Conservation (phyloP, 2,113 vertebrate species). For the Aldabrachelys gigantea region DNA sequence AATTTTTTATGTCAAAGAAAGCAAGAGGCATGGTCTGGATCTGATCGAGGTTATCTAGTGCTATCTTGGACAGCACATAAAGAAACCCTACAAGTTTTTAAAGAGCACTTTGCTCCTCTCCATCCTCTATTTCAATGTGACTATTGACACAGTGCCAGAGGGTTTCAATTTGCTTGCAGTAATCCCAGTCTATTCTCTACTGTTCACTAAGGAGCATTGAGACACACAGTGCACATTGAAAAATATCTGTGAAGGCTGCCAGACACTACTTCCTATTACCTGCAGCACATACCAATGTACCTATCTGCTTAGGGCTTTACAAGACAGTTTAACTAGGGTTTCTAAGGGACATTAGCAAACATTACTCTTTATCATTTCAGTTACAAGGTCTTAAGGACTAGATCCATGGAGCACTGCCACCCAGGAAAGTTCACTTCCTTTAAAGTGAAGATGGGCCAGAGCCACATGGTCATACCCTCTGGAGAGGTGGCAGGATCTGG, state of each 20-base stretch:
- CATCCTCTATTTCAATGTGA: background rate
- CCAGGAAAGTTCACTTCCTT: constrained; percentile 47
- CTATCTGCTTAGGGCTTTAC: background rate
- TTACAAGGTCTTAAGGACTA: constrained; percentile 13
- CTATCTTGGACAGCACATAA: background rate
- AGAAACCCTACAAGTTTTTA: background rate
- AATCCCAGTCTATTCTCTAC: background rate
- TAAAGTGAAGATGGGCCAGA: background rate
- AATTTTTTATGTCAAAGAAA: constrained; percentile 5
- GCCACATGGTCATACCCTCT: background rate
- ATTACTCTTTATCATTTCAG: constrained; percentile 43
- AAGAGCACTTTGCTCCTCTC: rapidly evolving
- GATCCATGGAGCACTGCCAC: background rate
- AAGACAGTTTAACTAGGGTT: constrained; percentile 4
- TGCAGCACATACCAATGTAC: background rate
- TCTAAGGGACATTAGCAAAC: background rate
- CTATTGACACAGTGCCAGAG: background rate
- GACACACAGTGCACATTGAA: background rate
- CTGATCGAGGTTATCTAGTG: constrained; percentile 17
- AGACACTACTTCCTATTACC: background rate
- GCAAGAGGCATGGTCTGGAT: background rate
- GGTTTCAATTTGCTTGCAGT: background rate
- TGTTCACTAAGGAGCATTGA: background rate
- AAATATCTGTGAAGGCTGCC: background rate
- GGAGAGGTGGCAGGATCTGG: background rate